A percentile compares a stretch with the other conserved stretches of the same genome.
These are phyloP conservation scores for Sebastes vulpes DNA, from an alignment of 2,797 vertebrate species.

Conservation along the genomic window DNA sequence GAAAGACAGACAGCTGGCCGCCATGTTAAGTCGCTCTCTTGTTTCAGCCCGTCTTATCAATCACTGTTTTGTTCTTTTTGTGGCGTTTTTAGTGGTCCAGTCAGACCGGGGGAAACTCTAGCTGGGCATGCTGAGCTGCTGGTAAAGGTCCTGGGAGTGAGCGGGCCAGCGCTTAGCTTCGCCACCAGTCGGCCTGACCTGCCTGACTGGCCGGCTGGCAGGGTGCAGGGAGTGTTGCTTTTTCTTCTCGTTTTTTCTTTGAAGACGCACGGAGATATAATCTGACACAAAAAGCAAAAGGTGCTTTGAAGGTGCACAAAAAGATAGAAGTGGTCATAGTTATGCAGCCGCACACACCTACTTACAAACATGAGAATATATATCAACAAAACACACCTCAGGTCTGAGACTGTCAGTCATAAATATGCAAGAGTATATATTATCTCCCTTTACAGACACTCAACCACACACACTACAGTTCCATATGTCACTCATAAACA, in stretches of 20 bases:
- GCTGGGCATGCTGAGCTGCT: conserved; percentile 59
- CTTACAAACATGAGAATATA: neutral
- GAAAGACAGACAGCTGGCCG: conserved; percentile 77
- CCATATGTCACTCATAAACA: conserved; percentile 57
- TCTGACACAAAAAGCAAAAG: conserved; percentile 10
- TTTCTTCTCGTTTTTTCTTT: conserved; percentile 6
- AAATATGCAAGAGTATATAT: conserved; percentile 17
- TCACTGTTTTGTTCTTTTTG: conserved; percentile 85
- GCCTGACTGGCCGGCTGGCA: conserved; percentile 32
- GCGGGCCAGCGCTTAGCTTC: conserved; percentile 56
- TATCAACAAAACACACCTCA: conserved; percentile 15
- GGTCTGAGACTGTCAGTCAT: conserved; percentile 1
- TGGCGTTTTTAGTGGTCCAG: conserved; percentile 74
- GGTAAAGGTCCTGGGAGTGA: conserved; percentile 73
- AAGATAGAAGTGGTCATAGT: neutral
- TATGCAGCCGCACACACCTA: conserved; percentile 3
- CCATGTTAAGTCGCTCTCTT: conserved; percentile 79
- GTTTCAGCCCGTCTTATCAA: conserved; percentile 85
- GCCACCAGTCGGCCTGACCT: conserved; percentile 62
- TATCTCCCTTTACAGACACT: conserved; percentile 15
- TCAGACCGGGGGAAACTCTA: conserved; percentile 75
- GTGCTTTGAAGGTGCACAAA: neutral
- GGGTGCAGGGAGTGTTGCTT: conserved; percentile 11
- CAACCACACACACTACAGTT: conserved; percentile 18
- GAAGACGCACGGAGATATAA: conserved; percentile 29